Base-by-base conservation (phyloP, 1,140 invertebrate species). In the Goniozus legneri region DNA sequence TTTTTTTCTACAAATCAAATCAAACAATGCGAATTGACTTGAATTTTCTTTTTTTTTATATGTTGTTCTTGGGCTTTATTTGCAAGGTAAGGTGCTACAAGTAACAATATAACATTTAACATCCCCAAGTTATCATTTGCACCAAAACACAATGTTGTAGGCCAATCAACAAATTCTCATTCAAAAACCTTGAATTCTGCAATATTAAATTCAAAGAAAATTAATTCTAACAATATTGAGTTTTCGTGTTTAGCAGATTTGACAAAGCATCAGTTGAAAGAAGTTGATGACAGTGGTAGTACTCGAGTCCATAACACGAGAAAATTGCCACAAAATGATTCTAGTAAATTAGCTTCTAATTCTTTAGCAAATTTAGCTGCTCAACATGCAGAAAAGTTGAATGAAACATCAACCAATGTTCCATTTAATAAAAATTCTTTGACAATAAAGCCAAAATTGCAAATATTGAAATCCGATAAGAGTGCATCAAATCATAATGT, bases 61-160 rank as follows among this genome's bases (percentile, higher is more conserved):
- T 72, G 64, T 44, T 60, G 48, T 56, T 51, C 40, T 51, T 48
- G 45, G n/a, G 44, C 51, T 63, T 60, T 60, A 59, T 75, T 67
- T 65, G 74, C 67, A 81, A 81, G 79, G 79, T 81, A 81, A 81
- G 79, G 52, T 73, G 45, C 34, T 51, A 52, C 59, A 62, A 16
- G 50, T 38, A 35, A 45, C 54, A 60, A 44, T 32, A 33, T 36
- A 38, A 38, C 37, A n/a, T 62, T 64, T 27, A 47, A 13, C 31
- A 64, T 67, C 43, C 60, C 64, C 8, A 67, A 56, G 44, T 14
- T 60, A 8, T 58, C 52, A 56, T 65, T 48, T 55, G 14, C 14
- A 6, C 15, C 36, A 38, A 18, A 37, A 33, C 1, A 59, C 63
- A 44, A 34, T n/a, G n/a, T n/a, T n/a, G n/a, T n/a, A n/a, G n/a